Base-by-base conservation (phyloP, 2,797 vertebrate species). In the Pseudocheirus occidentalis region DNA sequence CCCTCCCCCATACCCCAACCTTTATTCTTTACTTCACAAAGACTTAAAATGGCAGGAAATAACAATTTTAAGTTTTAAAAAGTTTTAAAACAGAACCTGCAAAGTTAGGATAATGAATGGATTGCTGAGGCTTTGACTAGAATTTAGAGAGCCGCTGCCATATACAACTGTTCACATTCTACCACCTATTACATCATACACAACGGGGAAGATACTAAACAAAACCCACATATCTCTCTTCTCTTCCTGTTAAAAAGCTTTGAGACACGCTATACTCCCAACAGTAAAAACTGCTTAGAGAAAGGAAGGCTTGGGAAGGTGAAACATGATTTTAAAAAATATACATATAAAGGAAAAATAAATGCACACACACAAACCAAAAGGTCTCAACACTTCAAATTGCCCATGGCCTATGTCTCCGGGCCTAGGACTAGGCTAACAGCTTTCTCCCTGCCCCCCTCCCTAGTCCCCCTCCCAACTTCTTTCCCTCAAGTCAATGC, bases 281-380 rank as follows among this genome's bases (percentile, higher is more conserved):
- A 93, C 95, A 95, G 92, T 81, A 96, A 81, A 46, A 93, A 97
- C 93, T 95, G 92, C 6, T 59, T 93, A 97, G 89, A 55, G 92
- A 92, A 40, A 95, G 81, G 93, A 53, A 96, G 50, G 55, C 57
- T 89, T 97, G 90, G 90, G 96, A 96, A 94, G 91, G 66, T 96
- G 97, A 96, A 94, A 97, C 96, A 97, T 97, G 97, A 98, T 97
- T 96, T 96, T 96, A 66, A 96, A 90, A 95, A 94, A 97, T 52
- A 90, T 90, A 93, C 92, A 91, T 95, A 62, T 90, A 93, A 95
- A 97, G 94, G 46, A 94, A 59, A 96, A 92, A 95, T 91, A 96
- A 40, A 55, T 96, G 95, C 56, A 62, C 94, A 91, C 96, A 93
- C 92, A 96, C 94, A 95, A 62, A 96, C 95, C 95, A 93, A 96